Base-by-base conservation (phyloP, 2,113 vertebrate species). In the Atrichornis clamosus region DNA sequence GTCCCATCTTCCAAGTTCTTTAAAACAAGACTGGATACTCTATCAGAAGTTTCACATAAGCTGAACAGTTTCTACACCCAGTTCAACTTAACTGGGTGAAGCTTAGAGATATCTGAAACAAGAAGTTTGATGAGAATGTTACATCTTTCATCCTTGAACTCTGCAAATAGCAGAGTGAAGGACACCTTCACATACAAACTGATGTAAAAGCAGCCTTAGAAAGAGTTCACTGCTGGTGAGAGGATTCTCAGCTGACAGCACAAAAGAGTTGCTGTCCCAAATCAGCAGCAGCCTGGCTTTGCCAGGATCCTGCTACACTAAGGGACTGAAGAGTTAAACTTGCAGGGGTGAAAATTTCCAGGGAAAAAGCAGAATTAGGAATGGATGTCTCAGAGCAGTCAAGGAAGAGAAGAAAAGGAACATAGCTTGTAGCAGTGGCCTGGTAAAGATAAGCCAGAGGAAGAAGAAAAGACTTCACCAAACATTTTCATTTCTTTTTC, bases 251-350 rank as follows among this genome's bases (percentile, higher is more conserved):
- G 58, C 35, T 77, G 33, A 14, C 26, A 89, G 44, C 12, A 46
- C 1, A 2, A 44, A 60, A 64, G 50, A 74, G 17, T 10, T 46
- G 16, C 30, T 2, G 2, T 28, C 49, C 53, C 10, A 3, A n/a
- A 33, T n/a, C 49, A 59, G 50, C 32, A 65, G 44, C 68, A n/a
- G 28, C 44, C 79, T 21, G 12, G 37, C 56, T 62, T 81, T 84
- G 17, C 41, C 27, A 65, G 39, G 41, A 9, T 65, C 3, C 0
- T 68, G 60, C 28, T 75, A 35, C 21, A 19, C 17, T 0, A 0
- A 41, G n/a, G 52, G 19, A 44, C 46, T 2, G 4, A 23, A 23
- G 15, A 44, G 9, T 11, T 37, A 49, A 27, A 62, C 33, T 18
- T 44, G 9, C 27, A 75, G 32, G 17, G 21, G 4, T 46, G 47